Evolutionary conservation across 2,797 vertebrate genomes (phyloP), one percentile per base, ranked within the genome.

Genomic region (Poeciliopsis turneri): DNA sequence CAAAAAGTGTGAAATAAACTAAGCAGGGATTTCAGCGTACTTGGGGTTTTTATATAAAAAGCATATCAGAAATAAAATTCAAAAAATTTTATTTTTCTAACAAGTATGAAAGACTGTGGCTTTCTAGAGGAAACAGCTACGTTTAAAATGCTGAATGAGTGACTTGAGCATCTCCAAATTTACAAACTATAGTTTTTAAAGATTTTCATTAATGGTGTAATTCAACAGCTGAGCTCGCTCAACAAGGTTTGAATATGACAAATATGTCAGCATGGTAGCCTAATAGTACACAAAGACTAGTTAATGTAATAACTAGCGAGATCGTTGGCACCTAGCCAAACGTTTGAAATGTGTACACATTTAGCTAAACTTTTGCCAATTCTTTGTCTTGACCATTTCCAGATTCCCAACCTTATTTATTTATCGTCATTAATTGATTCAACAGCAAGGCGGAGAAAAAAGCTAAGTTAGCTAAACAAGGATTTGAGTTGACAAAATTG

Each of bases 51-150:
- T 64, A 36, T 64, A 18, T 33, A 10, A 15, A 64, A 33, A 2
- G n/a, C 71, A 51, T 1, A 70, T 28, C 1, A 66, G 61, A 41
- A 66, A 39, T 33, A 81, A 72, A 84, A 68, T 82, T 30, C 57
- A 74, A 2, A 41, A 25, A 20, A 23, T 23, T 1, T 1, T 9
- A 64, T 10, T 18, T 64, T 36, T 66, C 61, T 66, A 66, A 39
- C 33, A 66, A 39, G 18, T 66, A 23, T 66, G 33, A 66, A 39
- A 23, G 2, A 39, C 61, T 9, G 33, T 66, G 36, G 33, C 18
- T 66, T 66, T 36, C 20, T 36, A 66, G 18, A 66, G 18, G 23
- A 66, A 9, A 66, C 28, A 11, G 64, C 33, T 39, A 39, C 3
- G 39, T 20, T 66, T 39, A 39, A 66, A 39, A 66, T 66, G 16